Conservation (phyloP, 2,888 invertebrate genomes). For the Ennomos quercinarius region DNA sequence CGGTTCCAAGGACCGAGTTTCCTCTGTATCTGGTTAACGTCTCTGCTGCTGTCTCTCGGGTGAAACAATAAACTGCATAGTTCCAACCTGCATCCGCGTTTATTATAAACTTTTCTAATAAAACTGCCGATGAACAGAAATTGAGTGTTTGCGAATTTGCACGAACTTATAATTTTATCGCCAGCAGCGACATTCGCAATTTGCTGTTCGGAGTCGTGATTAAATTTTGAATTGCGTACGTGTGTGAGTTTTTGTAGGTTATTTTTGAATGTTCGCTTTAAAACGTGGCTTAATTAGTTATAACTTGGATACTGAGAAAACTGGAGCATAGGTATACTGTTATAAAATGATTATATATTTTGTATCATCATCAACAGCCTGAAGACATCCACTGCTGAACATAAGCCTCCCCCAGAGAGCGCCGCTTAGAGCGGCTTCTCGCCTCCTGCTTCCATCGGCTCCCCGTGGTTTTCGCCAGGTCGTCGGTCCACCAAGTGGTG, state of each 20-base stretch:
- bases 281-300: no score
- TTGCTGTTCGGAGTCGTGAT: slow-evolving; percentile 30
- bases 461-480: no score
- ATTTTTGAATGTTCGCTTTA: slow-evolving; percentile 14
- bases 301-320: no score
- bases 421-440: no score
- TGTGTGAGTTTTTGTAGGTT: slow-evolving; percentile 21
- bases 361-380: no score
- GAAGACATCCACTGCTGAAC: no score
- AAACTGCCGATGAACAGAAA: slow-evolving; percentile 63
- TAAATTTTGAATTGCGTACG: slow-evolving; percentile 25
- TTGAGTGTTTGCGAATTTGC: slow-evolving; percentile 39
- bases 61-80: slow-evolving; percentile 59
- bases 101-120: slow-evolving; percentile 66
- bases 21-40: not conserved
- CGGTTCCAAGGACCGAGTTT: no score
- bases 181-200: slow-evolving; percentile 25
- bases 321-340: no score
- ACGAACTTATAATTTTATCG: slow-evolving; percentile 32
- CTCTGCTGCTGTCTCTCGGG: slow-evolving; percentile 41
- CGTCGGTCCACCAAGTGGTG: no score
- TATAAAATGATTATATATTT: no score
- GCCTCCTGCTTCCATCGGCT: no score
- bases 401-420: no score
- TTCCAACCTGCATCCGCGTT: slow-evolving; percentile 43